These are phyloP conservation scores for Nylanderia fulva DNA, from an alignment of 1,140 invertebrate genomes.

Conservation along the genomic window DNA sequence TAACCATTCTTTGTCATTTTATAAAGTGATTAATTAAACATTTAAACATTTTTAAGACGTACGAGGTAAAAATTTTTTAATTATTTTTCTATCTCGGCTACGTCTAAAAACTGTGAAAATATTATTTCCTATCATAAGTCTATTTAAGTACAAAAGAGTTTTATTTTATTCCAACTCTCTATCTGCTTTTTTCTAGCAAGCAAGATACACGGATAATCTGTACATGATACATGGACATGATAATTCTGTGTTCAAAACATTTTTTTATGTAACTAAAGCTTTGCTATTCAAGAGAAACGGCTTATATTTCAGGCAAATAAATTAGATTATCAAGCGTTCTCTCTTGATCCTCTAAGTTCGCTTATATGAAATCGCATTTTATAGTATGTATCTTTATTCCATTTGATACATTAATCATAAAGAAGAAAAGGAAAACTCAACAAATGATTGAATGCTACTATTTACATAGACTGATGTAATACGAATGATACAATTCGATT, in stretches of 20 bases:
- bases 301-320: constrained; percentile 70
- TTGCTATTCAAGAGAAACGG: constrained; percentile 45
- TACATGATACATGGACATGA: constrained; percentile 69
- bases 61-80: constrained; percentile 66
- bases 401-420: constrained; percentile 46
- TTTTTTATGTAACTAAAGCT: constrained; percentile 28
- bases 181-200: constrained; percentile 70
- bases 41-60: constrained; percentile 59
- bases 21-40: constrained; percentile 61
- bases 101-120: constrained; percentile 74
- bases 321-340: constrained; percentile 67
- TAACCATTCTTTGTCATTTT: constrained; percentile 34
- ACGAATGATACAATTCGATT: constrained; percentile 76
- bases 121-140: constrained; percentile 75
- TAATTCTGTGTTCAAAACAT: constrained; percentile 45
- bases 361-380: constrained; percentile 52
- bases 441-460: constrained; percentile 75
- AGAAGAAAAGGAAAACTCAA: constrained; percentile 64
- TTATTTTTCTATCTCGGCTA: constrained; percentile 22
- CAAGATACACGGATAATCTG: constrained; percentile 59
- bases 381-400: constrained; percentile 27
- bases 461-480: constrained; percentile 79
- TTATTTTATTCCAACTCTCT: constrained; percentile 72
- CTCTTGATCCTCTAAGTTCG: constrained; percentile 31
- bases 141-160: constrained; percentile 83